Base-by-base conservation (phyloP, 2,888 invertebrate species). In the Hemaris fuciformis region DNA sequence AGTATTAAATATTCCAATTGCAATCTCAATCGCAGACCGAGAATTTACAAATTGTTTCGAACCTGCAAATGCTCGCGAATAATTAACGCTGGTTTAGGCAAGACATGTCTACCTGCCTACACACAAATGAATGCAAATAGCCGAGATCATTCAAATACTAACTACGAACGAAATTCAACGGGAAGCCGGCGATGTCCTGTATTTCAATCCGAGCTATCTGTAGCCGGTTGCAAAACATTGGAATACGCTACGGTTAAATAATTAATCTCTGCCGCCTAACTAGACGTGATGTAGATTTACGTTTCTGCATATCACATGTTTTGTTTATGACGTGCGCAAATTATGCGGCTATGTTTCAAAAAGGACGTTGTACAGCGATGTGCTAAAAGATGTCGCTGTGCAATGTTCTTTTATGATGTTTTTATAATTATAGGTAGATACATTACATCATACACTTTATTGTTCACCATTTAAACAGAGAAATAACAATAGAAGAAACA, bases 171-270 rank as follows among this genome's bases (percentile, higher is more conserved):
- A 53, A 53, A 53, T 53, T 53, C 31, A 53, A 53, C 53, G 31
- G 53, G 18, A 20, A 7, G 48, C 18, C 18, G 15, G 18, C 18
- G 4, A 10, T 53, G 31, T 31, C 53, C 27, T 31, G 25, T 23
- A 31, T 59, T 59, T 59, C 43, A 42, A 59, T 43, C n/a, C 48
- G 58, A 59, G 43, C 27, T 59, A 31, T 53, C 25, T 43, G 43
- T 43, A 31, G 41, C 27, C 13, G n/a, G n/a, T 43, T 27, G 10
- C 58, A 59, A 59, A 43, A 59, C 27, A 59, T 59, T 27, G 15
- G 18, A 20, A 25, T 59, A 8, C 58, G 13, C 43, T 27, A 41
- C 25, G 23, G 41, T 41, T 59, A 25, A 59, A 43, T 59, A 42
- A 59, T 59, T 27, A 59, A 59, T 59, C 27, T 43, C 41, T 53